Evolutionary conservation across 2,797 vertebrate genomes (phyloP).

Genomic region (Sarcophilus harrisii): DNA sequence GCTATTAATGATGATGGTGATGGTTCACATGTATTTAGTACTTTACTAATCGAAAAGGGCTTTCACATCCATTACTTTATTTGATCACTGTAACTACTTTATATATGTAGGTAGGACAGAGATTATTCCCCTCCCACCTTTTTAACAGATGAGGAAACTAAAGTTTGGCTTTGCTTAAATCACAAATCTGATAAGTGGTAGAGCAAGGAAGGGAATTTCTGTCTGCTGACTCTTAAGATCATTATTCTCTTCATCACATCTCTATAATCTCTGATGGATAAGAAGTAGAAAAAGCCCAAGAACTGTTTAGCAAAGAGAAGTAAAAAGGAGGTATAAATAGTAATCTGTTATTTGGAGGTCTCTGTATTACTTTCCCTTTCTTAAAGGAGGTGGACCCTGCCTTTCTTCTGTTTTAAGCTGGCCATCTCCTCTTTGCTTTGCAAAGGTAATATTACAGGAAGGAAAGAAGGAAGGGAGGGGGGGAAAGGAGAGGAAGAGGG

Average conservation of each 20-base stretch:
- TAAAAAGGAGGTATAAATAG: not conserved
- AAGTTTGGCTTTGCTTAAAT: not conserved
- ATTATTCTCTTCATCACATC: not conserved
- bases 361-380: not conserved
- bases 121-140: not conserved
- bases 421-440: not conserved
- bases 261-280: not conserved
- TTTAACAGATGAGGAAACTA: not conserved
- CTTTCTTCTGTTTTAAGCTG: not conserved
- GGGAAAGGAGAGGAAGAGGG: not conserved
- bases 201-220: not conserved
- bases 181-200: too few relatives aligned
- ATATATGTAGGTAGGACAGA: not conserved
- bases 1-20: not conserved
- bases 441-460: not conserved
- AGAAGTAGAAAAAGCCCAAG: not conserved
- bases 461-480: not conserved
- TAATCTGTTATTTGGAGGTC: not conserved
- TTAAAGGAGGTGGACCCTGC: not conserved
- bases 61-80: not conserved
- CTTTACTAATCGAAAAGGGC: not conserved
- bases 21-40: not conserved
- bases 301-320: not conserved
- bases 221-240: not conserved
- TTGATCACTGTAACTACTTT: not conserved